phyloP scores from a whole-genome alignment of 2,113 vertebrate genomes.

The Chloropsis hardwickii region DNA sequence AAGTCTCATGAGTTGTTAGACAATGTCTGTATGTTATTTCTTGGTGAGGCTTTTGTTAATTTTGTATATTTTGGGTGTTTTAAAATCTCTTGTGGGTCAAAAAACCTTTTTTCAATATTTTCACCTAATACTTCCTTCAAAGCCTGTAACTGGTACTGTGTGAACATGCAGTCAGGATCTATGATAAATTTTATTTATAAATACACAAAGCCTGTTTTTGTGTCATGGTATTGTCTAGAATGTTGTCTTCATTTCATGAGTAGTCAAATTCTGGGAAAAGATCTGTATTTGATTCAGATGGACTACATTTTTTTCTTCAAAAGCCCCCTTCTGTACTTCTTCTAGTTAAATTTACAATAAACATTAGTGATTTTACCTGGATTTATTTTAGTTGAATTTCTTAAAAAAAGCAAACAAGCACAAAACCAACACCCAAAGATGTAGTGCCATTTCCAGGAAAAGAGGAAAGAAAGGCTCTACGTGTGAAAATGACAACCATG shows the following conservation, averaged over 20 bases:
- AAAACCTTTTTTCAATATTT: not conserved
- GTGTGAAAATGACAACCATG: not conserved
- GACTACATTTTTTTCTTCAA: not conserved
- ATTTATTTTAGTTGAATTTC: not conserved
- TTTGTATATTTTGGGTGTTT: conserved; percentile 37
- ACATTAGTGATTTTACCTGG: not conserved
- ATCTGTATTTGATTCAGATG: not conserved
- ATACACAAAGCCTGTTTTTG: not conserved
- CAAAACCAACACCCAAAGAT: not conserved
- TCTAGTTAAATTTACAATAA: not conserved
- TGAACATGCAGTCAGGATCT: not conserved
- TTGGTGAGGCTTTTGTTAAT: conserved; percentile 25
- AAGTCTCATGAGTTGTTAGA: conserved; percentile 9
- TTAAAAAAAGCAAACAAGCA: not conserved
- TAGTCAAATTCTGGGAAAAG: not conserved
- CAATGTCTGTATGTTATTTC: conserved; percentile 13
- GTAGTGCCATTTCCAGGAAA: not conserved
- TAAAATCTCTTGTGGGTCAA: not conserved
- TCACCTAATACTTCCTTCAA: conserved; percentile 5
- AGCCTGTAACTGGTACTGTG: not conserved
- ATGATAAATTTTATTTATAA: not conserved
- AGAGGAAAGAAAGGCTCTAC: not conserved
- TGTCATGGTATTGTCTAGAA: not conserved
- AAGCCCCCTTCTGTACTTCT: not conserved
- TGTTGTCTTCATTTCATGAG: not conserved